A percentile compares a stretch with the other conserved stretches of the same genome.
These are phyloP conservation scores for Nomada flava DNA, from an alignment of 2,888 invertebrate species.

Conservation along the genomic window DNA sequence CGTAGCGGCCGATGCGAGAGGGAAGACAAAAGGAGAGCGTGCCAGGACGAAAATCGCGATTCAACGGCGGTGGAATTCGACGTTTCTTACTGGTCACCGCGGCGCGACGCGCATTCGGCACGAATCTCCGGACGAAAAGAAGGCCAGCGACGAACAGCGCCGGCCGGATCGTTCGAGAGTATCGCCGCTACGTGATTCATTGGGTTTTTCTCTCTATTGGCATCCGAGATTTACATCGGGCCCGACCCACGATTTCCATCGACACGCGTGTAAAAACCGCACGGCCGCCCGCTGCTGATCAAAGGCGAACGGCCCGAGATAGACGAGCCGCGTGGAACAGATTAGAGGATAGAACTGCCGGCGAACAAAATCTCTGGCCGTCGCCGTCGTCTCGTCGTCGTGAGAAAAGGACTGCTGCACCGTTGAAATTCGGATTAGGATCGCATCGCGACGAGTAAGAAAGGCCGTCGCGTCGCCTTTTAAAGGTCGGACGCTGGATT, in stretches of 20 bases:
- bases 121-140: constrained; percentile 55
- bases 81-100: constrained; percentile 69
- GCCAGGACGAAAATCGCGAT: constrained; percentile 72
- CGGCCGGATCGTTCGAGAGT: constrained; percentile 67
- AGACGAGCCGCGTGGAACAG: constrained; percentile 40
- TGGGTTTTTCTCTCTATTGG: constrained; percentile 66
- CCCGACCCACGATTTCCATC: constrained; percentile 75
- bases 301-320: constrained; percentile 57
- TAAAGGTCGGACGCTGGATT: neutral
- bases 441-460: constrained; percentile 34
- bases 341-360: constrained; percentile 44
- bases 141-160: constrained; percentile 36
- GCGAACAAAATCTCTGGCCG: neutral
- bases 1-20: constrained; percentile 57
- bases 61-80: constrained; percentile 69
- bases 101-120: constrained; percentile 58
- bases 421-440: constrained; percentile 43
- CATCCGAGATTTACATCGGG: constrained; percentile 73
- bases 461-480: constrained; percentile 18
- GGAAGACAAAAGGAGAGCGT: constrained; percentile 58
- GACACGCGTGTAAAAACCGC: constrained; percentile 78
- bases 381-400: neutral
- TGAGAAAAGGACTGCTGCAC: neutral
- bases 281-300: constrained; percentile 54
- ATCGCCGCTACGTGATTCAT: constrained; percentile 66